phyloP scores from a whole-genome alignment of 2,888 invertebrate species.

The Trichopria drosophilae region DNA sequence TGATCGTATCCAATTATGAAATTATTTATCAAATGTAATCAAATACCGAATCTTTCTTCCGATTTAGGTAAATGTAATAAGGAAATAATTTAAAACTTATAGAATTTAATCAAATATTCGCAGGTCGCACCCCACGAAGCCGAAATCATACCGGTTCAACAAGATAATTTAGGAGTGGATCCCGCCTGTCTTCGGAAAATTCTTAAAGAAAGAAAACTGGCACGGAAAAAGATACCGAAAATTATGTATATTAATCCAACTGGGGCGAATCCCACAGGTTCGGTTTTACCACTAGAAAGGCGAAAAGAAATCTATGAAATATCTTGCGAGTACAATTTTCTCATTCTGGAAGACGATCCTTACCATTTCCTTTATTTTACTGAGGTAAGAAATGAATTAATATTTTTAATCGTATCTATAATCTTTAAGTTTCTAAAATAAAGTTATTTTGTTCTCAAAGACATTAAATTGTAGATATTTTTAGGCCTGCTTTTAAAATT shows the following conservation, averaged over 20 bases:
- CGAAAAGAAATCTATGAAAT: conserved; percentile 72
- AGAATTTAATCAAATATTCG: conserved; percentile 28
- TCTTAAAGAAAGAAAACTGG: conserved; percentile 60
- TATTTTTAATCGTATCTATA: not conserved
- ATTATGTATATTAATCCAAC: conserved; percentile 76
- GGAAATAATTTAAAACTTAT: not conserved
- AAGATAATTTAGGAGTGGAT: conserved; percentile 71
- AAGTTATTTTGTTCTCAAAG: too few species aligned
- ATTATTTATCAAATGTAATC: not conserved
- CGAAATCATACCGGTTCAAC: conserved; percentile 68
- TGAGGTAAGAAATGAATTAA: conserved; percentile 64
- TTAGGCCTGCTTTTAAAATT: too few species aligned
- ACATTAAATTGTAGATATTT: too few species aligned
- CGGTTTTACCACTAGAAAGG: conserved; percentile 67
- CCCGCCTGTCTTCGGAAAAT: conserved; percentile 65
- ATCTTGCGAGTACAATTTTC: conserved; percentile 74
- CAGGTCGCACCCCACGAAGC: conserved; percentile 72
- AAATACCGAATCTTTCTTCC: not conserved
- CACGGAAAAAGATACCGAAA: conserved; percentile 68
- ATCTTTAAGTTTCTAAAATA: not conserved
- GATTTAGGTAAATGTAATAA: not conserved
- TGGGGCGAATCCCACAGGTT: conserved; percentile 77
- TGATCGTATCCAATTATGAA: too few species aligned
- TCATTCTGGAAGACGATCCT: conserved; percentile 82
- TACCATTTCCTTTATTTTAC: conserved; percentile 78